phyloP scores from a whole-genome alignment of 2,797 vertebrate species.

The Schizothorax lantsangensis region DNA sequence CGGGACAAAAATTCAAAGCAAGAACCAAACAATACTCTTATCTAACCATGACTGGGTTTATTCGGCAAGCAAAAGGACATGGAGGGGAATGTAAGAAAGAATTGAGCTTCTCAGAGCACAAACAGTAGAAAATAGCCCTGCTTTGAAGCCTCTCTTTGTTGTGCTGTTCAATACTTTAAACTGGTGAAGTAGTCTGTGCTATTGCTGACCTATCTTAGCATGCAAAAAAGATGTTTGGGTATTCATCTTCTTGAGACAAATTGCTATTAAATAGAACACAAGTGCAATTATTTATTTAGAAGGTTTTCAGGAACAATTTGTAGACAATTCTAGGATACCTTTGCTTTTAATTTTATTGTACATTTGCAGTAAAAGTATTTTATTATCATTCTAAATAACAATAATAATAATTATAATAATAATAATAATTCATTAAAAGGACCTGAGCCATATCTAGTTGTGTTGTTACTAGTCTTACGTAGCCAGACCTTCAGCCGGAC shows the following conservation, averaged over 20 bases:
- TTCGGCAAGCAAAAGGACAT: slow-evolving; percentile 66
- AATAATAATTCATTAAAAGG: neutral
- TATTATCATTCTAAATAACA: neutral
- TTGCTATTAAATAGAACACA: neutral
- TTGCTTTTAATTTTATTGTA: neutral
- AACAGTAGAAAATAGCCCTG: slow-evolving; percentile 75
- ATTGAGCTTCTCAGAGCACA: slow-evolving; percentile 69
- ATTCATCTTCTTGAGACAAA: neutral
- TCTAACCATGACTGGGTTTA: slow-evolving; percentile 63
- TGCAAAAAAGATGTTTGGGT: neutral
- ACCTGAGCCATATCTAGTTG: neutral
- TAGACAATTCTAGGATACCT: neutral
- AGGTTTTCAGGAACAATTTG: neutral
- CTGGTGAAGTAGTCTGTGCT: neutral
- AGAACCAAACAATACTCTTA: slow-evolving; percentile 60
- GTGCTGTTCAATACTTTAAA: slow-evolving; percentile 37
- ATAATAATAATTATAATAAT: neutral
- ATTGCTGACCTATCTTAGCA: neutral
- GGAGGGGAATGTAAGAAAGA: neutral
- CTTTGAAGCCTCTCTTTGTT: slow-evolving; percentile 78
- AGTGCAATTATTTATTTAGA: neutral
- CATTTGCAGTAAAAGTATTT: neutral
- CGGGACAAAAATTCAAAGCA: slow-evolving; percentile 35
- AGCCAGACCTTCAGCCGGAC: too few relatives aligned
- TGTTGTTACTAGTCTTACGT: too few relatives aligned